Evolutionary conservation across 2,113 vertebrate genomes (phyloP).

Genomic region (Amphilophus citrinellus): DNA sequence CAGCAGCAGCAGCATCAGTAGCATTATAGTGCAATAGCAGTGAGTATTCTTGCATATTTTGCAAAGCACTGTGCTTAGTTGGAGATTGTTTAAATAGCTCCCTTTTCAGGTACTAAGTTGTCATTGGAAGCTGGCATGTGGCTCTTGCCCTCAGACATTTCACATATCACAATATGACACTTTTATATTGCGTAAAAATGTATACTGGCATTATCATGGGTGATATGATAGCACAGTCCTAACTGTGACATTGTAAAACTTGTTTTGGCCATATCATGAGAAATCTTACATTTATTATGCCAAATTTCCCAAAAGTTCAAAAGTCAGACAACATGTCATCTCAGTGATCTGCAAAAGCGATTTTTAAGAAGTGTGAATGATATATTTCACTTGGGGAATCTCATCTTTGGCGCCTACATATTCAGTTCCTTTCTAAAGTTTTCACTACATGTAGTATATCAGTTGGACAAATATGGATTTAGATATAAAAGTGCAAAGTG

Average conservation of each 20-base stretch:
- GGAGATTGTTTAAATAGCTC: too few relatives aligned
- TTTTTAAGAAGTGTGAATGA: not conserved
- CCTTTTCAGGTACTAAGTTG: not conserved
- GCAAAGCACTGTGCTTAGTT: too few relatives aligned
- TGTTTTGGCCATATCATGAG: too few relatives aligned
- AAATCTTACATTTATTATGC: too few relatives aligned
- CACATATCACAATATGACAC: not conserved
- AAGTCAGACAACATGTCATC: not conserved
- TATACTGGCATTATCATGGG: not conserved
- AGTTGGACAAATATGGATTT: not conserved
- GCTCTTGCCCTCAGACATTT: not conserved
- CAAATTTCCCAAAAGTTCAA: not conserved
- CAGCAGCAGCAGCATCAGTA: too few relatives aligned
- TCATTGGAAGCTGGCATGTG: not conserved
- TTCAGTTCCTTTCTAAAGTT: not conserved
- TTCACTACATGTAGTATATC: not conserved
- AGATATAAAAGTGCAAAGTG: not conserved
- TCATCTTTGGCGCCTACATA: not conserved
- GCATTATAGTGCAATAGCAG: too few relatives aligned
- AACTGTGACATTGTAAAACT: not conserved
- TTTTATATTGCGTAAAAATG: not conserved
- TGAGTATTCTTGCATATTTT: too few relatives aligned
- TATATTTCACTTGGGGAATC: not conserved
- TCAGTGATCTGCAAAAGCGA: too few relatives aligned
- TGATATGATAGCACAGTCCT: not conserved